Evolutionary conservation across 2,797 vertebrate species (phyloP), one percentile per base, ranked within the genome.

Genomic region (Bryconaethiops microstoma): DNA sequence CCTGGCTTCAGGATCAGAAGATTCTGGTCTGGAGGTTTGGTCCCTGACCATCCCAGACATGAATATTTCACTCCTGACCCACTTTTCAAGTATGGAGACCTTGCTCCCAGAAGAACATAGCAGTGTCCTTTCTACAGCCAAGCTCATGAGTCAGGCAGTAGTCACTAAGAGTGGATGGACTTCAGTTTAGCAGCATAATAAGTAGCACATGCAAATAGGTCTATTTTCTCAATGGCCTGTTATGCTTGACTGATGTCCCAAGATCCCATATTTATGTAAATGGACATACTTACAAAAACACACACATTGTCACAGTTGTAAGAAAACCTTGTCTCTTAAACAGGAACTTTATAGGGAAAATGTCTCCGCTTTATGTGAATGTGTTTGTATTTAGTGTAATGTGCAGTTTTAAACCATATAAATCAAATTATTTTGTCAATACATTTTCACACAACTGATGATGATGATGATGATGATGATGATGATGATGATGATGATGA

Each of bases 31-130:
- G 76, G 83, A 83, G 80, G 84, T 86, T 82, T 80, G 76, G 81
- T 78, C 79, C 80, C 82, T 39, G 70, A 76, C 68, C 75, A 82
- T 82, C 67, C 54, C 73, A 76, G 76, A 50, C 82, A 89, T 91
- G 87, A 92, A 91, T 92, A 90, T 92, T 93, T 92, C 82, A 91
- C 89, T 87, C 86, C 84, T 92, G 90, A 93, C 88, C 91, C 87
- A 91, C 76, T 92, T 93, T 89, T 86, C 72, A 69, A 77, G 85
- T 83, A 84, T 39, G 82, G 88, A 90, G 91, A 91, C 91, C 88
- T 92, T 90, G 90, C 89, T 88, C 86, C 90, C 86, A 87, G 83
- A 87, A 87, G 83, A 87, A 83, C 89, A 90, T 86, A 86, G 69
- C 88, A 57, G 80, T 90, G 91, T 92, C 91, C 90, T 87, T 87